Percentiles rank a stretch among this genome's conserved stretches.
These are phyloP conservation scores for Neotoma lepida DNA, from an alignment of 2,113 vertebrate genomes.

Conservation along the genomic window DNA sequence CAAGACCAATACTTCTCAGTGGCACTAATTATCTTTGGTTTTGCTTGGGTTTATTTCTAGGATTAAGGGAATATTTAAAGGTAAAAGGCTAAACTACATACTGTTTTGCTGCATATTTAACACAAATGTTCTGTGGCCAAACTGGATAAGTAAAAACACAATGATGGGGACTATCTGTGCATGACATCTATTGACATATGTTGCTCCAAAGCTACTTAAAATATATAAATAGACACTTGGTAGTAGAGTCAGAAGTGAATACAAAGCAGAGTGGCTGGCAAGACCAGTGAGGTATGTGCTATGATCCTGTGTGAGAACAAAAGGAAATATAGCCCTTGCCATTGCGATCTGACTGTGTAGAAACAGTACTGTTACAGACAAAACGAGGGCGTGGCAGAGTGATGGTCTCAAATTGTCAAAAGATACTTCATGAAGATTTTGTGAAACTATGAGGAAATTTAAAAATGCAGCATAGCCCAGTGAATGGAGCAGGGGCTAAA, in stretches of 20 bases:
- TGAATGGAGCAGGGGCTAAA: neutral
- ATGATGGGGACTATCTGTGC: neutral
- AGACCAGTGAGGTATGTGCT: neutral
- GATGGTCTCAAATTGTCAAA: neutral
- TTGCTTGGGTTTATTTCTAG: slow-evolving; percentile 40
- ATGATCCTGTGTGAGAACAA: neutral
- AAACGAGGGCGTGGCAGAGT: neutral
- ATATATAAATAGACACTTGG: neutral
- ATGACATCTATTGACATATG: slow-evolving; percentile 15
- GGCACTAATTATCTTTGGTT: slow-evolving; percentile 22
- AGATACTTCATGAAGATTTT: slow-evolving; percentile 12
- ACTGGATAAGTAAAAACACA: neutral
- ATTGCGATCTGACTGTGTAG: neutral
- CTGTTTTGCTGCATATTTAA: neutral
- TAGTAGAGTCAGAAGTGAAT: neutral
- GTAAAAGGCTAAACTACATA: neutral
- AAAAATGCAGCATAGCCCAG: neutral
- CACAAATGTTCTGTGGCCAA: neutral
- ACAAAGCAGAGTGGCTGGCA: slow-evolving; percentile 1
- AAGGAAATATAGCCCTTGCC: neutral
- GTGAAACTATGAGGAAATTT: neutral
- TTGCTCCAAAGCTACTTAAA: slow-evolving; percentile 39
- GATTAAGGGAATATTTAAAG: slow-evolving; percentile 7
- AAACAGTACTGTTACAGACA: neutral
- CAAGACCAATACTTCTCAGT: neutral